Evolutionary conservation across 2,888 invertebrate species (phyloP), one percentile per base, ranked within the genome.

Genomic region (Pecten maximus): DNA sequence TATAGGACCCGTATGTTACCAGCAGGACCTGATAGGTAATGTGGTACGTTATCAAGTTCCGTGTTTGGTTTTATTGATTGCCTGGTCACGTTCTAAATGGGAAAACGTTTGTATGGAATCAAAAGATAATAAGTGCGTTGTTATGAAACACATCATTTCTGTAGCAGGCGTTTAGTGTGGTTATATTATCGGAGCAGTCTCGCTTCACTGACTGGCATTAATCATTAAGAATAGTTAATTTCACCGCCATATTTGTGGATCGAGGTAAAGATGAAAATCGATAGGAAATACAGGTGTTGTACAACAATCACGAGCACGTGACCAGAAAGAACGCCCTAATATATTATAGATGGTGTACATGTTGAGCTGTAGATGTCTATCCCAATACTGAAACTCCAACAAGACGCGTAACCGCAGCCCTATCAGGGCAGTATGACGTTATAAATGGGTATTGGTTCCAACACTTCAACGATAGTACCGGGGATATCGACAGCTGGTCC

Each of bases 241-340:
- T 74, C 74, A 35, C 74, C 16, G 74, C 74, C 74, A 74, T 74
- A 35, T 74, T 74, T 35, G 35, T 35, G 74, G 74, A 54, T 54
- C 54, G 54, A 54, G 23, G 35, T 74, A 74, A 74, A 74, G 74
- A 74, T 74, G 74, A 35, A 74, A 74, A 74, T 74, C 74, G 74
- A 74, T 74, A 74, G 74, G 74, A 74, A 74, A 35, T 74, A 35
- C 74, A 35, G 74, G 74, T 74, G 28, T 74, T 74, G 74, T 28
- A 74, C 8, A 74, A 16, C 74, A 74, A 74, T 28, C 74, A 74
- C 8, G 74, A 35, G 28, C 74, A 74, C 74, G 74, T 74, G 74
- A 74, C 74, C 28, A 35, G 35, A 19, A 74, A 74, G 74, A 6
- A 74, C 28, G 28, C 35, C 60, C 35, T 74, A 23, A 74, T 74